A percentile compares a stretch with the other conserved stretches of the same genome.
Conservation (phyloP, 2,797 vertebrate genomes). For the Tarsius wallacei region DNA sequence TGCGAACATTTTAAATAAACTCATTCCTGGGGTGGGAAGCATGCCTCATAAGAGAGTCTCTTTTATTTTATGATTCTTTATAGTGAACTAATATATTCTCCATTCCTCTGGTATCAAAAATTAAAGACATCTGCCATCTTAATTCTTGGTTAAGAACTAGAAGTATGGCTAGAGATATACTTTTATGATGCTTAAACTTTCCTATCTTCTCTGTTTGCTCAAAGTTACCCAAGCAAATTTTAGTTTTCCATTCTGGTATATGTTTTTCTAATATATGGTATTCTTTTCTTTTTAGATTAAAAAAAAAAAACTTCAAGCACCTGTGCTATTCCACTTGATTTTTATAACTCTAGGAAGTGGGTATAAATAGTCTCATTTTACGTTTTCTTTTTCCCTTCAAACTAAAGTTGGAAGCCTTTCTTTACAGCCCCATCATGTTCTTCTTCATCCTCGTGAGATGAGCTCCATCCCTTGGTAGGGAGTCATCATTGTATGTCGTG, state of each 20-base stretch:
- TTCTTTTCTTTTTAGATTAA: background rate
- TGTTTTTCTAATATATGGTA: background rate
- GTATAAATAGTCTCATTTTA: background rate
- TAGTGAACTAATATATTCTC: slow-evolving; percentile 1
- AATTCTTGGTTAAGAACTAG: background rate
- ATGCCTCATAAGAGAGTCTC: background rate
- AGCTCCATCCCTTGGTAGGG: background rate
- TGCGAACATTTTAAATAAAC: background rate
- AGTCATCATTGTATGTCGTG: background rate
- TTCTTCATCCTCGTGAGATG: background rate
- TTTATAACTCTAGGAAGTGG: background rate
- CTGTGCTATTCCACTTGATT: background rate
- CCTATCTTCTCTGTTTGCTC: background rate
- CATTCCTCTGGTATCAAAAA: background rate
- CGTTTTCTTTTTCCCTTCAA: background rate
- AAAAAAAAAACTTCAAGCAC: background rate
- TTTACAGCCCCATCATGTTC: background rate
- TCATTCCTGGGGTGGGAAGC: background rate
- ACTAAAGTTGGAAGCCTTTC: background rate
- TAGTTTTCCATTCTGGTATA: slow-evolving; percentile 31
- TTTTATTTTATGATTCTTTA: background rate
- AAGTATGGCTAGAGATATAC: background rate
- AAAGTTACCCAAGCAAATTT: slow-evolving; percentile 35
- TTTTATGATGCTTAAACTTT: slow-evolving; percentile 45
- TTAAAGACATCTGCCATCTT: background rate